Evolutionary conservation across 1,140 invertebrate genomes (phyloP).

Genomic region (Polypedilum vanderplanki): DNA sequence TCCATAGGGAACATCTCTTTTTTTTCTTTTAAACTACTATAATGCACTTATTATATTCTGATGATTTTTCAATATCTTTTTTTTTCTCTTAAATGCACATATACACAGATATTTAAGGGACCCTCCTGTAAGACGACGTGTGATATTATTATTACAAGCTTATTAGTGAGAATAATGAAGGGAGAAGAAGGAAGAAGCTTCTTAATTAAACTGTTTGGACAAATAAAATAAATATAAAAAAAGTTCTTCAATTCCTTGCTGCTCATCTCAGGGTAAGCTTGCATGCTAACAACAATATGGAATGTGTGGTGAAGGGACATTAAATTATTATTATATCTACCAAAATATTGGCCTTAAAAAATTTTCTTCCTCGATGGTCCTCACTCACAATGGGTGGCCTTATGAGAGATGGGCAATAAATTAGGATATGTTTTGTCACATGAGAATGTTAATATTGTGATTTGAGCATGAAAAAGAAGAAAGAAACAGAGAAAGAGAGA

Average conservation of each 20-base stretch:
- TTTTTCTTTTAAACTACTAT: background rate
- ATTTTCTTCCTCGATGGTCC: background rate
- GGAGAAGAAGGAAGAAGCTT: background rate
- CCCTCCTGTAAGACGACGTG: slow-evolving; percentile 9
- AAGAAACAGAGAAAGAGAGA: background rate
- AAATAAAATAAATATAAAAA: slow-evolving; percentile 5
- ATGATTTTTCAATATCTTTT: background rate
- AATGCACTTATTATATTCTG: too few relatives aligned
- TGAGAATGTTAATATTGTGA: slow-evolving; percentile 13
- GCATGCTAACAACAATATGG: background rate
- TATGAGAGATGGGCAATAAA: background rate
- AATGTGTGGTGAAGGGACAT: slow-evolving; percentile 16
- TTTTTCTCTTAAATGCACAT: background rate
- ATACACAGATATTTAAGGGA: background rate
- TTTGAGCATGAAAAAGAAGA: background rate
- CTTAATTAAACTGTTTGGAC: background rate
- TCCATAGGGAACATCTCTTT: background rate
- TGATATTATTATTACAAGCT: background rate
- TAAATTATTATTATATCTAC: background rate
- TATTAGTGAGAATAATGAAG: too few relatives aligned
- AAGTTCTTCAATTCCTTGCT: background rate
- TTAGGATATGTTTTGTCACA: slow-evolving; percentile 18
- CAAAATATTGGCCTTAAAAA: slow-evolving; percentile 18
- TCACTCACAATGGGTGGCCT: background rate
- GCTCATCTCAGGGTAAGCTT: background rate